Percentiles rank a stretch among this genome's conserved stretches.
phyloP scores from a whole-genome alignment of 2,113 vertebrate species.

The Merops nubicus region DNA sequence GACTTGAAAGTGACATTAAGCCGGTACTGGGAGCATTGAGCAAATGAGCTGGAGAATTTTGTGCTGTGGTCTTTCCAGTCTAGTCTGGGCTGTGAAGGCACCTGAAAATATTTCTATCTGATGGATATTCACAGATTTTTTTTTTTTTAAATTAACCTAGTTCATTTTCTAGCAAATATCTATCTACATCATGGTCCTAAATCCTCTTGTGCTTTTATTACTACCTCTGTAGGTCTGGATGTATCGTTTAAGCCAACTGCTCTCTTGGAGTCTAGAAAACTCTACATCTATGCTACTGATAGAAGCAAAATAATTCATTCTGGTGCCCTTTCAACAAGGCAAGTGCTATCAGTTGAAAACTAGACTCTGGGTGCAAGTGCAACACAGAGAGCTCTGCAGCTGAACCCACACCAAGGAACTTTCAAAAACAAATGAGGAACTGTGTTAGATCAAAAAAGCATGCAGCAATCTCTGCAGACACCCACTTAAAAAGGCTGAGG shows the following conservation, averaged over 20 bases:
- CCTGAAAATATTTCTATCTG: neutral
- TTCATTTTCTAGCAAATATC: neutral
- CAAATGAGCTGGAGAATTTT: neutral
- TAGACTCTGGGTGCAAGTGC: neutral
- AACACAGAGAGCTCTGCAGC: neutral
- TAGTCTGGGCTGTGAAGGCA: neutral
- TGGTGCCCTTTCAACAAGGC: neutral
- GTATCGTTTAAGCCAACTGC: neutral
- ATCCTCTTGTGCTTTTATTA: neutral
- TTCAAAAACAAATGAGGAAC: neutral
- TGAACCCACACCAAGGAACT: neutral
- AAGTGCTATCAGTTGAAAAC: neutral
- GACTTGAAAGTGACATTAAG: neutral
- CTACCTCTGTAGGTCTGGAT: neutral
- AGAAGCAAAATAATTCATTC: neutral
- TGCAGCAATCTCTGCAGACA: too few species aligned
- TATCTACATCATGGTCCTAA: neutral
- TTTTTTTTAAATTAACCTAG: rapidly evolving
- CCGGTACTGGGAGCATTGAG: neutral
- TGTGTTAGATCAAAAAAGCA: too few species aligned
- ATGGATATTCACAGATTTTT: neutral
- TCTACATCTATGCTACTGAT: neutral
- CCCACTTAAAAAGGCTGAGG: neutral
- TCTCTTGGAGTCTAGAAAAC: neutral
- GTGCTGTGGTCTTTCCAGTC: neutral